Evolutionary conservation across 2,888 invertebrate genomes (phyloP).

Genomic region (Heliconius charithonia): DNA sequence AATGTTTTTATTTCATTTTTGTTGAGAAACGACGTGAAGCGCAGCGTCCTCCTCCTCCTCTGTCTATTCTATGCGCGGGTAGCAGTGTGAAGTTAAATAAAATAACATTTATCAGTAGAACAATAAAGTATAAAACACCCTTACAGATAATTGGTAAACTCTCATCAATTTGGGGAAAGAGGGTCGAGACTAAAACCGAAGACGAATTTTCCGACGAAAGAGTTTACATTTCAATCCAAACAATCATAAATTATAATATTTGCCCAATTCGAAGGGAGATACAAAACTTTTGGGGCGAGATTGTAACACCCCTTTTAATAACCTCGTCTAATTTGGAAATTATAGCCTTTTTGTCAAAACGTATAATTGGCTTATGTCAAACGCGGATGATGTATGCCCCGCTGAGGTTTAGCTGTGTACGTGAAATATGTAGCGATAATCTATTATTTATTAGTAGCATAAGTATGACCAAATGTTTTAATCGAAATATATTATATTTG

Average conservation of each 20-base stretch:
- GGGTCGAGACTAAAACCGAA: slow-evolving; percentile 18
- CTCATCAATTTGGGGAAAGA: slow-evolving; percentile 20
- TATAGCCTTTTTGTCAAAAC: slow-evolving; percentile 35
- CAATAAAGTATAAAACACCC: not conserved
- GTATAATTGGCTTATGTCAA: slow-evolving; percentile 29
- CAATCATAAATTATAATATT: slow-evolving; percentile 35
- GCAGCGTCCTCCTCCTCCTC: no score
- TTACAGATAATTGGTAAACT: slow-evolving; percentile 19
- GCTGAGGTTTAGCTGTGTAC: slow-evolving; percentile 16
- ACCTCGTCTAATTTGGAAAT: slow-evolving; percentile 40
- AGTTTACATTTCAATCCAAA: slow-evolving; percentile 35
- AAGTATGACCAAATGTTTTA: not conserved
- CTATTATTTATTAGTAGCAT: not conserved
- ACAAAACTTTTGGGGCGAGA: slow-evolving; percentile 15
- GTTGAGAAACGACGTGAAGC: no score
- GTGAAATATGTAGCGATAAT: not conserved
- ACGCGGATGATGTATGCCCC: slow-evolving; percentile 26
- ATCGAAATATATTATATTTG: not conserved
- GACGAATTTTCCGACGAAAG: slow-evolving; percentile 23
- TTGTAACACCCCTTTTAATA: slow-evolving; percentile 38
- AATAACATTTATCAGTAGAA: not conserved
- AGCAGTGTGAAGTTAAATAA: no score
- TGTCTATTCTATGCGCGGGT: no score
- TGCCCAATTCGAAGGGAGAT: slow-evolving; percentile 25
- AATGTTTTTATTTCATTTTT: no score